Evolutionary conservation across 2,113 vertebrate genomes (phyloP), one percentile per base, ranked within the genome.

Genomic region (Megaptera novaeangliae): DNA sequence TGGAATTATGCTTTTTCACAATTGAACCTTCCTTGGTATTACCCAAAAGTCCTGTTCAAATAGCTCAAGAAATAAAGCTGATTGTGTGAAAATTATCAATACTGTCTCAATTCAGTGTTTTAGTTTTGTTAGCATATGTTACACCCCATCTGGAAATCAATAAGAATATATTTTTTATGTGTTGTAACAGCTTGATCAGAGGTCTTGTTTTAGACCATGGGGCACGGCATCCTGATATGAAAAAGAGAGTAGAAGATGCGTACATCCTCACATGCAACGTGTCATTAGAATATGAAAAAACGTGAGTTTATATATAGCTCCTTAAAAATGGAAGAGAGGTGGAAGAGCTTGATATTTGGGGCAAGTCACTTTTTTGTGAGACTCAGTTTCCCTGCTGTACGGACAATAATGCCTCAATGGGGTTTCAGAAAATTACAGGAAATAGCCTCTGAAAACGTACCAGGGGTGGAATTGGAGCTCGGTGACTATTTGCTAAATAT

Each of bases 271-370:
- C 99, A 0, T 99, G 99, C 98, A 99, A 99, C 0, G 99, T 99
- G 0, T 99, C 99, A 1, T 96, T 99, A 96, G 99, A 99, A 93
- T 99, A 99, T 55, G 99, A 99, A 97, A 99, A 99, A 98, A 99
- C 99, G 46, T 99, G 98, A 95, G 99, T 99, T 23, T 44, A 0
- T 29, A 3, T 44, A 0, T 29, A 5, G 6, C 13, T 55, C 21
- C 44, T 77, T 63, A 20, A 20, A 49, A 41, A 8, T 34, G 64
- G 52, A 29, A n/a, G 11, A 39, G 20, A 44, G 10, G n/a, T 61
- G 15, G 52, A 41, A 63, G 39, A 84, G 8, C 39, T 86, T 81
- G 46, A 13, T 61, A 27, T 57, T 80, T 55, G 20, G 55, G 61
- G 75, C 31, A 66, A 25, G 44, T 72, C 29, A 46, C 49, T 63